phyloP scores from a whole-genome alignment of 2,888 invertebrate species.

The Stenotaenia linearis region DNA sequence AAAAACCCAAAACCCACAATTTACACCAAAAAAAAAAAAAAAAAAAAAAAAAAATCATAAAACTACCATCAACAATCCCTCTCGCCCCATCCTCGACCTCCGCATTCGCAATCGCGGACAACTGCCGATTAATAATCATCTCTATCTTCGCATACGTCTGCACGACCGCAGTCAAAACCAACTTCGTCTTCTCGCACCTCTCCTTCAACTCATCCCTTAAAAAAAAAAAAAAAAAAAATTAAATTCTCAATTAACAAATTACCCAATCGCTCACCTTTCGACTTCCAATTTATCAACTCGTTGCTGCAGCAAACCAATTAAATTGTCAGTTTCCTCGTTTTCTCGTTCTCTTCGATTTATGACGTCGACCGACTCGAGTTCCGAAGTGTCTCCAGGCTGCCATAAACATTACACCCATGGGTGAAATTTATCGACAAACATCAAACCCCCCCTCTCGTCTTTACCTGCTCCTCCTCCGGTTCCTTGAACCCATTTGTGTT shows the following conservation, averaged over 20 bases:
- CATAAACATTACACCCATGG: neutral
- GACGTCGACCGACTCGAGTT: neutral
- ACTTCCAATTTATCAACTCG: neutral
- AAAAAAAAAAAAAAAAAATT: neutral
- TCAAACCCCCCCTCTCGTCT: neutral
- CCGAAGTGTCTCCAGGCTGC: conserved; percentile 12
- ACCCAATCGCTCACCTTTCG: neutral
- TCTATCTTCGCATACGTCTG: neutral
- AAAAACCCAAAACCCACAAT: too few relatives aligned
- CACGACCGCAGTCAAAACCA: neutral
- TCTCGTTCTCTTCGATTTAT: conserved; percentile 16
- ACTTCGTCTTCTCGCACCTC: neutral
- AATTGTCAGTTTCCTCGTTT: conserved; percentile 5
- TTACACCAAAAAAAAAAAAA: too few relatives aligned
- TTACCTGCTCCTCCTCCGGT: conserved; percentile 10
- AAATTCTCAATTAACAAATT: neutral
- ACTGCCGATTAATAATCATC: conserved; percentile 6
- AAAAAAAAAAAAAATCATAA: too few relatives aligned
- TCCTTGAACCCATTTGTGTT: conserved; percentile 26
- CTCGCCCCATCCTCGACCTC: neutral
- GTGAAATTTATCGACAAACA: conserved; percentile 23
- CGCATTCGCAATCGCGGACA: neutral
- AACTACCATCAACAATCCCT: too few relatives aligned
- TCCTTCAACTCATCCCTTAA: neutral
- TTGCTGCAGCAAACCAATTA: neutral